phyloP scores from a whole-genome alignment of 2,888 invertebrate genomes.

The Seira ritae region DNA sequence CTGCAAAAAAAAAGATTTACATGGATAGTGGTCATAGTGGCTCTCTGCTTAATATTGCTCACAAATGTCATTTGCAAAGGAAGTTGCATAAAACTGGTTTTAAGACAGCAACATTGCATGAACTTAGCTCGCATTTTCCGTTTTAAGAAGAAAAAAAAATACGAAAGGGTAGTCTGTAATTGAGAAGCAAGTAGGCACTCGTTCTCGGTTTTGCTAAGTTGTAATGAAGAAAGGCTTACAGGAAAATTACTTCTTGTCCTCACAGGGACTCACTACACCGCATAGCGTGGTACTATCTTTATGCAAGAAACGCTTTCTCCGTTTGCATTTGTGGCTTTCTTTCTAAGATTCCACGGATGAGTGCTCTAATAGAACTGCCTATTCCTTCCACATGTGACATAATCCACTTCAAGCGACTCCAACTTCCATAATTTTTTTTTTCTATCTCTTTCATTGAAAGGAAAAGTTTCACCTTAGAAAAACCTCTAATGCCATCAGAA shows the following conservation, averaged over 20 bases:
- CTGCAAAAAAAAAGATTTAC: too few relatives aligned
- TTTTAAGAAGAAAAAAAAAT: neutral
- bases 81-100: neutral
- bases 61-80: constrained; percentile 3
- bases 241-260: constrained; percentile 3
- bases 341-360: constrained; percentile 28
- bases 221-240: neutral
- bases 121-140: neutral
- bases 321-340: neutral
- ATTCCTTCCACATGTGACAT: constrained; percentile 8
- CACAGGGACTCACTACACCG: too few relatives aligned
- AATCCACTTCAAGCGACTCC: constrained; percentile 18
- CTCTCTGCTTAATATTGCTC: neutral
- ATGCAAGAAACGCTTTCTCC: constrained; percentile 8
- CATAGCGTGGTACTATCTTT: too few relatives aligned
- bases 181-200: constrained; percentile 3
- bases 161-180: neutral
- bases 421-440: neutral
- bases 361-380: constrained; percentile 28
- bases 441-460: neutral
- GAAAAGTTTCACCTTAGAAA: neutral
- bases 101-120: too few relatives aligned
- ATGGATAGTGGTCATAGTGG: too few relatives aligned
- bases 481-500: too few relatives aligned
- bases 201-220: neutral